A percentile compares a stretch with the other conserved stretches of the same genome.
These are phyloP conservation scores for Sebastes minor DNA, from an alignment of 2,797 vertebrate species.

Conservation along the genomic window DNA sequence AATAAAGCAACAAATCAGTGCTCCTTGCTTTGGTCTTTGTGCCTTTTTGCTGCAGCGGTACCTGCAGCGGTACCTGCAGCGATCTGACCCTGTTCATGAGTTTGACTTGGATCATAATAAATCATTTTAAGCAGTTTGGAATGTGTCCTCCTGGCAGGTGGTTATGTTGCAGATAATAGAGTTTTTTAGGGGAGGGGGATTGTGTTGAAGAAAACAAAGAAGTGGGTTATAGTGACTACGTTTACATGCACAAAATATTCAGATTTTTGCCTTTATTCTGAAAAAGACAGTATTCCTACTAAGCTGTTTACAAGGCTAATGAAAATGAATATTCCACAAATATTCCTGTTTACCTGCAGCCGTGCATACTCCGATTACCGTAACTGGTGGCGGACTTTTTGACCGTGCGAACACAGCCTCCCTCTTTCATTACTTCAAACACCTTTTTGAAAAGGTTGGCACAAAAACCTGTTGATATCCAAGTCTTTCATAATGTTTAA, in stretches of 20 bases:
- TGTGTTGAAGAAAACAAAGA: not conserved
- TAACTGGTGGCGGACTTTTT: not conserved
- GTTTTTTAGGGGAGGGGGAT: not conserved
- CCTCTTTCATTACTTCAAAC: not conserved
- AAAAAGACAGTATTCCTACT: not conserved
- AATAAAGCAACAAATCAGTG: not conserved
- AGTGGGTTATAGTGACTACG: not conserved
- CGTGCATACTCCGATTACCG: not conserved
- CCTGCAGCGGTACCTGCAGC: constrained; percentile 28
- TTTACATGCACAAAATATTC: not conserved
- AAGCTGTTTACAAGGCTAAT: not conserved
- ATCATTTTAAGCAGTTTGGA: constrained; percentile 48
- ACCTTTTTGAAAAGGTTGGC: not conserved
- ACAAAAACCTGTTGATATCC: not conserved
- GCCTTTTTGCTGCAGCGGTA: constrained; percentile 14
- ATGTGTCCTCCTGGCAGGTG: constrained; percentile 27
- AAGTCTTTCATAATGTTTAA: not conserved
- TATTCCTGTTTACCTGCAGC: not conserved
- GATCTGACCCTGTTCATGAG: constrained; percentile 47
- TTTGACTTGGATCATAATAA: constrained; percentile 48
- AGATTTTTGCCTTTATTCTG: not conserved
- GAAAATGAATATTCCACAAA: not conserved
- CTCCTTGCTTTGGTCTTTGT: constrained; percentile 24
- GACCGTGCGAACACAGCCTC: not conserved
- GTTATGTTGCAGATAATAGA: not conserved